Conservation (phyloP, 2,797 vertebrate species). For the Tragopan temminckii region DNA sequence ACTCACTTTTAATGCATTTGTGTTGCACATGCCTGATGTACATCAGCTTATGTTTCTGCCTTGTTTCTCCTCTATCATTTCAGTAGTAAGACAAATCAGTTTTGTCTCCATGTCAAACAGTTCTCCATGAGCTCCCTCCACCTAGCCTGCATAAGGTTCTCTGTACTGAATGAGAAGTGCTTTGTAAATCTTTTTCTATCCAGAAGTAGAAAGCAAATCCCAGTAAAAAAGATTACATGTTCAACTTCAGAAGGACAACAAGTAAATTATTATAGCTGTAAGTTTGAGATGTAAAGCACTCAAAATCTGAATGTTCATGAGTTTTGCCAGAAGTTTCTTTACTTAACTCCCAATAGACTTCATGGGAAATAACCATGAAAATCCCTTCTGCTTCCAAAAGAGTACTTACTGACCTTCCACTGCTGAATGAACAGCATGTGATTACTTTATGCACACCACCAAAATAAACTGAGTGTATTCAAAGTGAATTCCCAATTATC, state of each 20-base stretch:
- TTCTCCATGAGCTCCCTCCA: not conserved
- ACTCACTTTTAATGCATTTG: not conserved
- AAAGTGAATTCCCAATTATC: not conserved
- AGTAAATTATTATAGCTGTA: constrained; percentile 48
- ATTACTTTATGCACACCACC: not conserved
- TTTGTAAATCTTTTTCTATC: constrained; percentile 7
- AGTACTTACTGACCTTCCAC: constrained; percentile 27
- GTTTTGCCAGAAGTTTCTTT: constrained; percentile 55
- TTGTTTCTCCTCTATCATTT: not conserved
- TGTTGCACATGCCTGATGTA: not conserved
- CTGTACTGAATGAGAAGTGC: not conserved
- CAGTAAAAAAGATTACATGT: constrained; percentile 60
- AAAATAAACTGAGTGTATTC: not conserved
- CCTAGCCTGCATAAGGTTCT: not conserved
- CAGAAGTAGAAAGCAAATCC: constrained; percentile 46
- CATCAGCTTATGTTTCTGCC: not conserved
- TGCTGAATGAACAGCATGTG: not conserved
- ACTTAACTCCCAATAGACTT: constrained; percentile 44
- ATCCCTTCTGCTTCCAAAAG: not conserved
- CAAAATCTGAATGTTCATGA: constrained; percentile 48
- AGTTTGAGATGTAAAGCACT: constrained; percentile 40
- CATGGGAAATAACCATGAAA: constrained; percentile 53
- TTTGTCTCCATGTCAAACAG: not conserved
- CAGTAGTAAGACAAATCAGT: not conserved
- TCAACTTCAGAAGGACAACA: constrained; percentile 59